phyloP scores from a whole-genome alignment of 2,113 vertebrate species.

The Thinocorus orbignyianus region DNA sequence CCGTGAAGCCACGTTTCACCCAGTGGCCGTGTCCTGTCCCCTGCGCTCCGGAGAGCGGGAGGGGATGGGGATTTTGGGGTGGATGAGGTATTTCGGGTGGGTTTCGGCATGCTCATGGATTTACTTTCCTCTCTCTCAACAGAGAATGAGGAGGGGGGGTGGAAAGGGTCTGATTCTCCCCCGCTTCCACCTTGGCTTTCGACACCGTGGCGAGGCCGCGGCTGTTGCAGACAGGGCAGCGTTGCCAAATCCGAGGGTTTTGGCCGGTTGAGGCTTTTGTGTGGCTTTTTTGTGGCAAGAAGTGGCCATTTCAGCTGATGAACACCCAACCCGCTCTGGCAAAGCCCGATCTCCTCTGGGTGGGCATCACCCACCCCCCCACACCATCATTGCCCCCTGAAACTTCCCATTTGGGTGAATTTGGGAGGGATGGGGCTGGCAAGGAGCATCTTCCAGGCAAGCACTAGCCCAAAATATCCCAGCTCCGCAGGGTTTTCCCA shows the following conservation, averaged over 20 bases:
- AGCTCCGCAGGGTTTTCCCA: rapidly evolving
- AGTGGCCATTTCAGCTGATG: background rate
- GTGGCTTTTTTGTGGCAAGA: too few relatives aligned
- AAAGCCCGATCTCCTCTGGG: background rate
- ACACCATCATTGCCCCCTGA: background rate
- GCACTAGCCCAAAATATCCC: background rate
- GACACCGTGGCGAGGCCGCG: background rate
- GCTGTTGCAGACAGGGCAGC: background rate
- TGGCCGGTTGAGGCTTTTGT: background rate
- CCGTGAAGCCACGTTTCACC: too few relatives aligned
- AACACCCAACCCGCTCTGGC: background rate
- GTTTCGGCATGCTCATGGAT: background rate
- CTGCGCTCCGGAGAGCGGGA: too few relatives aligned
- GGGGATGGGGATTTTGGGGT: background rate
- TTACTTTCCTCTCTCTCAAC: background rate
- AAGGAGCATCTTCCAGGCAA: background rate
- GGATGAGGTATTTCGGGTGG: rapidly evolving
- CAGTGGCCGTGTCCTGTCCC: background rate
- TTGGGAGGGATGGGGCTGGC: background rate
- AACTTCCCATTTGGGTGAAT: background rate
- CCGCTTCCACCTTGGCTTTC: background rate
- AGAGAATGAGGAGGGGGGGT: background rate
- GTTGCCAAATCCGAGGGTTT: background rate
- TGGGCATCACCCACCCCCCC: too few relatives aligned
- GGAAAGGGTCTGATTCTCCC: background rate